phyloP scores from a whole-genome alignment of 2,888 invertebrate genomes.

The Hanleya hanleyi region DNA sequence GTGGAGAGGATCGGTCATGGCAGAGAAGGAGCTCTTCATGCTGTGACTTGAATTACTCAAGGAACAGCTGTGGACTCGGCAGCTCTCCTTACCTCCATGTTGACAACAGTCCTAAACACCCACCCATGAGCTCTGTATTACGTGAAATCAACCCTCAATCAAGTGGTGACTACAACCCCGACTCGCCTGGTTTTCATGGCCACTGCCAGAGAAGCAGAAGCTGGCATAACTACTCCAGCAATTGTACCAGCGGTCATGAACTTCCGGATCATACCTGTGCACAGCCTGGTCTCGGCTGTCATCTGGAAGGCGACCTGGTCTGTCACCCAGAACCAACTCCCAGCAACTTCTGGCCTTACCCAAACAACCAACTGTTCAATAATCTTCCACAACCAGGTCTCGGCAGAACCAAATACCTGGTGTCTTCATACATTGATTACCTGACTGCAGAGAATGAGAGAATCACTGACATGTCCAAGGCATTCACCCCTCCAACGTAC shows the following conservation, averaged over 20 bases:
- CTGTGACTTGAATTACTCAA: too few species aligned
- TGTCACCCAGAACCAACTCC: too few species aligned
- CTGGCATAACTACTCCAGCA: neutral
- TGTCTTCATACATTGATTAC: slow-evolving; percentile 56
- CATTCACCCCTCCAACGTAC: slow-evolving; percentile 56
- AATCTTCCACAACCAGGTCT: neutral
- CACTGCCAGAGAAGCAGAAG: neutral
- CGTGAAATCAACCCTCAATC: too few species aligned
- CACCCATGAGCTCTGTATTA: too few species aligned
- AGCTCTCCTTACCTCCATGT: too few species aligned
- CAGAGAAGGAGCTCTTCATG: slow-evolving; percentile 1
- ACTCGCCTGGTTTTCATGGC: neutral
- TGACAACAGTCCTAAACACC: too few species aligned
- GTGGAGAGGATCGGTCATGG: too few species aligned
- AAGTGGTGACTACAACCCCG: neutral
- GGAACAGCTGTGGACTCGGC: too few species aligned
- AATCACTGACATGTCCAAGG: slow-evolving; percentile 65
- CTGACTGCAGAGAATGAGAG: slow-evolving; percentile 64
- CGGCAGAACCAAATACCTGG: neutral
- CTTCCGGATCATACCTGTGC: too few species aligned
- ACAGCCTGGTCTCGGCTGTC: neutral
- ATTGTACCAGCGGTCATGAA: neutral
- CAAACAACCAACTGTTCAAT: neutral
- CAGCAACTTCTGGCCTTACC: neutral
- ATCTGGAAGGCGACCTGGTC: too few species aligned